phyloP scores from a whole-genome alignment of 2,113 vertebrate genomes.

The Apteryx owenii region DNA sequence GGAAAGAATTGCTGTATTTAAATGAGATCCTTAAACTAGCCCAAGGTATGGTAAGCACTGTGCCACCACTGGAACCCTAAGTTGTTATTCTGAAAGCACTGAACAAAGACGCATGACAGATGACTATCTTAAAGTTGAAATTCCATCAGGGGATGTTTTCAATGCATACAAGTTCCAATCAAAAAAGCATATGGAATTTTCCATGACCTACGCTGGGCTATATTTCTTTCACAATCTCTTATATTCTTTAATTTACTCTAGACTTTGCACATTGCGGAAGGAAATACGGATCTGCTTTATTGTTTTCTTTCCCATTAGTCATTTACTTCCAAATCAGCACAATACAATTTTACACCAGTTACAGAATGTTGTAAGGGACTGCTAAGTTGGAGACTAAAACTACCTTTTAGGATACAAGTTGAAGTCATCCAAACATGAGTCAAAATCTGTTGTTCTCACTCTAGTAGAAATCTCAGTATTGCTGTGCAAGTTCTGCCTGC shows the following conservation, averaged over 20 bases:
- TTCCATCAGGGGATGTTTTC: not conserved
- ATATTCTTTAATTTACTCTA: not conserved
- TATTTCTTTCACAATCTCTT: not conserved
- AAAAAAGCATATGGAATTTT: not conserved
- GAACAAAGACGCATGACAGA: not conserved
- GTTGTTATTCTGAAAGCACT: constrained; percentile 23
- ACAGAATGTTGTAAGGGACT: not conserved
- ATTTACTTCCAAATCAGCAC: not conserved
- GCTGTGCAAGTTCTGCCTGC: not conserved
- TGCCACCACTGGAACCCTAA: not conserved
- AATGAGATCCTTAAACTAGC: constrained; percentile 2
- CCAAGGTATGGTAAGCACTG: not conserved
- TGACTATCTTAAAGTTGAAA: not conserved
- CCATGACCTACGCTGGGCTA: not conserved
- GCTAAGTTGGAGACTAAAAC: not conserved
- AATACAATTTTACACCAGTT: not conserved
- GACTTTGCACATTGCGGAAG: not conserved
- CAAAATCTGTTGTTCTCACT: not conserved
- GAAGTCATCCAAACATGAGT: not conserved
- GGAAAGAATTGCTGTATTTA: constrained; percentile 48
- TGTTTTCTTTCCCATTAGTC: not conserved
- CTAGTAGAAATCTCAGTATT: not conserved
- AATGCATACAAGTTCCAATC: not conserved
- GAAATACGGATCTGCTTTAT: not conserved
- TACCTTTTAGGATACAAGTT: not conserved